A percentile compares a stretch with the other conserved stretches of the same genome.
These are phyloP conservation scores for Lithophane ornitopus DNA, from an alignment of 2,888 invertebrate species.

Conservation along the genomic window DNA sequence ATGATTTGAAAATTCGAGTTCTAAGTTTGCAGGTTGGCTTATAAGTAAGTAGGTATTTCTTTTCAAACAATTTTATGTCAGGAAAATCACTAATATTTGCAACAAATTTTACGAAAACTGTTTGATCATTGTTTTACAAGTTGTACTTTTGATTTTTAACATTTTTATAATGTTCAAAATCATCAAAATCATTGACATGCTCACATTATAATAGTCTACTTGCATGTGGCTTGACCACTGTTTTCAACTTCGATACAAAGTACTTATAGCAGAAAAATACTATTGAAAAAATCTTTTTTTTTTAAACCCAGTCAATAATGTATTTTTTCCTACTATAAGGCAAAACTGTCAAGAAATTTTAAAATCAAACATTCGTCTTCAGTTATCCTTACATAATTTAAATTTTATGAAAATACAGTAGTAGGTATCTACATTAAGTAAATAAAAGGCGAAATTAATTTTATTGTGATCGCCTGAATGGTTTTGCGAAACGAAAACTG, in stretches of 20 bases:
- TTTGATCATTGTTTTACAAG: background rate
- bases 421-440: background rate
- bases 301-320: too few relatives aligned
- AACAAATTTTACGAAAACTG: background rate
- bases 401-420: background rate
- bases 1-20: background rate
- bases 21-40: background rate
- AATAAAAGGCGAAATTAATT: background rate
- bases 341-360: background rate
- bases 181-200: background rate
- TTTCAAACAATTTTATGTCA: background rate
- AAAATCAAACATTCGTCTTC: background rate
- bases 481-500: background rate
- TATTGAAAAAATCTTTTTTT: too few relatives aligned
- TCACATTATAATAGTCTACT: background rate
- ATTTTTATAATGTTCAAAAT: background rate
- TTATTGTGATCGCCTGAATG: background rate
- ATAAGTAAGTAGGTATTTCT: too few relatives aligned
- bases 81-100: background rate
- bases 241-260: background rate
- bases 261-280: too few relatives aligned
- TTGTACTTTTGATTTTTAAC: background rate
- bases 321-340: background rate
- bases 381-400: background rate
- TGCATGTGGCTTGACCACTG: background rate